phyloP scores from a whole-genome alignment of 2,888 invertebrate species.

The Chloroclysta siterata region DNA sequence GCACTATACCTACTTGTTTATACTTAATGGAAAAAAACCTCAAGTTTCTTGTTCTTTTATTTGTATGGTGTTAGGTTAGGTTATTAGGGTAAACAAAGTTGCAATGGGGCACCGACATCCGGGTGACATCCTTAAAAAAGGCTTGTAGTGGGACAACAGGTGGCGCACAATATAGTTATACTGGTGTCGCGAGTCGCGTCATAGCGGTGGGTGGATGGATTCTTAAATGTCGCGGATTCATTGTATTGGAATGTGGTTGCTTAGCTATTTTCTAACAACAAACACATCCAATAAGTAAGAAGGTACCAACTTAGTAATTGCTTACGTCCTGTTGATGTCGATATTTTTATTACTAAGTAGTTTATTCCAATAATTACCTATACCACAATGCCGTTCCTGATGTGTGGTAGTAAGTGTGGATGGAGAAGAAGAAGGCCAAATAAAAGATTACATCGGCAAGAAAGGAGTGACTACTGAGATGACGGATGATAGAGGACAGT shows the following conservation, averaged over 20 bases:
- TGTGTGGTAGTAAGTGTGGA: too few species aligned
- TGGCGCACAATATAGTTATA: conserved; percentile 14
- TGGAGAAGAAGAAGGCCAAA: too few species aligned
- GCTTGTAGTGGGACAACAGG: conserved; percentile 24
- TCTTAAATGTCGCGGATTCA: conserved; percentile 26
- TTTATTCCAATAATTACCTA: too few species aligned
- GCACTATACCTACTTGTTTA: too few species aligned
- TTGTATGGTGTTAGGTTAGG: conserved; percentile 5
- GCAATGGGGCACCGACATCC: conserved; percentile 25
- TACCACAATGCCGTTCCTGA: too few species aligned
- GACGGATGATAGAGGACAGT: too few species aligned
- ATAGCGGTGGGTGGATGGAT: neutral
- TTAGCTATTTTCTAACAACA: conserved; percentile 13
- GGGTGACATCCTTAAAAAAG: conserved; percentile 28
- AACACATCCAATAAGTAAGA: conserved; percentile 6
- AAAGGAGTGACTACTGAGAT: too few species aligned
- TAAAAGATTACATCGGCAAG: too few species aligned
- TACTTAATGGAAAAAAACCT: too few species aligned
- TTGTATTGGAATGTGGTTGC: conserved; percentile 32
- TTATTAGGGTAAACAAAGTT: conserved; percentile 7
- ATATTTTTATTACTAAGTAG: neutral
- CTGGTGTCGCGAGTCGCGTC: neutral
- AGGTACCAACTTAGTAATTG: neutral
- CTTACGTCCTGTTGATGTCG: neutral
- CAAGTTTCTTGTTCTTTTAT: too few species aligned